Percentiles rank a stretch among this genome's conserved stretches.
These are phyloP conservation scores for Eriocheir sinensis DNA, from an alignment of 1,140 invertebrate species.

Conservation along the genomic window DNA sequence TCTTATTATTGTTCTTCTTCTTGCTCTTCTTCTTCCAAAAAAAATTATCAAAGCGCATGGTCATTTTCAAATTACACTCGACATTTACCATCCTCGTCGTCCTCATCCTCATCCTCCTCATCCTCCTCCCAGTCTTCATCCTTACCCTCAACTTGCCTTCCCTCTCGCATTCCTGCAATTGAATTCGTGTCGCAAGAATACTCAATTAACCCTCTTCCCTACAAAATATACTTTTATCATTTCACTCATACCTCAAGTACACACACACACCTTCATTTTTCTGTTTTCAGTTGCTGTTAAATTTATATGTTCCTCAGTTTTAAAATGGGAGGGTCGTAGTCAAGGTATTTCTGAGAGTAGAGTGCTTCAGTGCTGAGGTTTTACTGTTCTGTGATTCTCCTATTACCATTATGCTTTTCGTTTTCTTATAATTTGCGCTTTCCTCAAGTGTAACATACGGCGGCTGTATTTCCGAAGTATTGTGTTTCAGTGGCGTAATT, in stretches of 20 bases:
- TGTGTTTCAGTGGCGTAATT: too few relatives aligned
- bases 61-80: background rate
- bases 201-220: background rate
- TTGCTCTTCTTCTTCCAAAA: too few relatives aligned
- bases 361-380: too few relatives aligned
- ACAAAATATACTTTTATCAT: background rate
- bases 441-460: too few relatives aligned
- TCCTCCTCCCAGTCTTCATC: conserved; percentile 5
- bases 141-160: background rate
- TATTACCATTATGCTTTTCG: too few relatives aligned
- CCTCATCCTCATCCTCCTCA: background rate
- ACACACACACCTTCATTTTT: too few relatives aligned
- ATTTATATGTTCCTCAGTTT: background rate
- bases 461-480: too few relatives aligned
- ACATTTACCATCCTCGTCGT: background rate
- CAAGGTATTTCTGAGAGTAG: too few relatives aligned
- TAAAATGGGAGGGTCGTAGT: background rate
- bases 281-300: background rate
- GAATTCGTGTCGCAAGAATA: background rate
- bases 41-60: too few relatives aligned
- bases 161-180: background rate
- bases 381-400: too few relatives aligned
- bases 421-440: too few relatives aligned
- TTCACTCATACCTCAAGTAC: background rate
- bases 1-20: too few relatives aligned